Evolutionary conservation across 2,888 invertebrate species (phyloP).

Genomic region (Axea sp.): DNA sequence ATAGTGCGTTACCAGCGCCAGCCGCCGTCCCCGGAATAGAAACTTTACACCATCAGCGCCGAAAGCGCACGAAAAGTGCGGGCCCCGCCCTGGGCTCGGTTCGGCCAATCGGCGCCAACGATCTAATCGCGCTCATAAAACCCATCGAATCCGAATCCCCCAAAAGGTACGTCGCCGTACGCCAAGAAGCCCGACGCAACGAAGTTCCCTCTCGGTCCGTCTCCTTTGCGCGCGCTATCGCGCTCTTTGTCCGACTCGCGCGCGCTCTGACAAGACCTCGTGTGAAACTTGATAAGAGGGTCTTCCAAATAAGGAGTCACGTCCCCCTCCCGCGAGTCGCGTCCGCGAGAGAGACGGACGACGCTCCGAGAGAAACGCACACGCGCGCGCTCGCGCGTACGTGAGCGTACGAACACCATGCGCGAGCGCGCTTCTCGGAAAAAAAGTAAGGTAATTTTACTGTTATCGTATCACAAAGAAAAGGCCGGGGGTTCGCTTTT

Average conservation of each 20-base stretch:
- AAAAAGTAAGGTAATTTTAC: conserved; percentile 49
- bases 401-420: neutral
- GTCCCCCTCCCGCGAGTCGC: conserved; percentile 66
- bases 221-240: conserved; percentile 18
- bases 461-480: conserved; percentile 38
- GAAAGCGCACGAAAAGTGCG: conserved; percentile 2
- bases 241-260: conserved; percentile 26
- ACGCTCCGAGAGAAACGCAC: conserved; percentile 22
- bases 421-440: conserved; percentile 18
- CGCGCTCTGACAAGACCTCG: conserved; percentile 66
- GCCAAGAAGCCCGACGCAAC: conserved; percentile 41
- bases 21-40: conserved; percentile 2
- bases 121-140: conserved; percentile 35
- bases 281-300: conserved; percentile 79
- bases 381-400: neutral
- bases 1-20: conserved; percentile 23
- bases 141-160: conserved; percentile 41
- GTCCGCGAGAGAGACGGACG: conserved; percentile 57
- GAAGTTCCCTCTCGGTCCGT: conserved; percentile 19
- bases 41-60: conserved; percentile 5
- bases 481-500: neutral
- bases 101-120: conserved; percentile 4
- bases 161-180: conserved; percentile 39
- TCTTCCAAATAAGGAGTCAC: conserved; percentile 77
- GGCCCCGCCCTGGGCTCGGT: neutral